Base-by-base conservation (phyloP, 2,888 invertebrate species). In the Dichetophora obliterata region DNA sequence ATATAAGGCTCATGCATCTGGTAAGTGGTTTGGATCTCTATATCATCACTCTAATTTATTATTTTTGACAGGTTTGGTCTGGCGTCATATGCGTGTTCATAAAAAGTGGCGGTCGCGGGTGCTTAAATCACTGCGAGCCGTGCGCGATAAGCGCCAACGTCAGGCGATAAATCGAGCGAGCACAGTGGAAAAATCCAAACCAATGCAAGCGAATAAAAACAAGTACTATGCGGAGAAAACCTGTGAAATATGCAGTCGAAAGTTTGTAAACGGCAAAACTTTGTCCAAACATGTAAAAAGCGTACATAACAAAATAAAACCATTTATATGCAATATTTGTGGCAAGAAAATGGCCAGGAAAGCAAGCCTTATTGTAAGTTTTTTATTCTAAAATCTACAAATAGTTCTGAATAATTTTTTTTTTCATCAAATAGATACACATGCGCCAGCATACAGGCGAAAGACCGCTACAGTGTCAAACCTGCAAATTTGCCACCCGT, bases 391-490 rank as follows among this genome's bases (percentile, higher is more conserved):
- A n/a, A 3, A 37, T 76, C 34, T 66, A 22, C 16, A 24, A 59
- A n/a, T 14, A 37, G 16, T 9, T 9, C 3, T 57, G 66, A 19
- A 11, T 66, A 74, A 14, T 71, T 71, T 74, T 65, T 76, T 78
- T 27, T 63, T 76, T 81, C 14, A 24, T 27, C 24, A 34, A 85
- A 5, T 85, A 92, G 91, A 91, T 95, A 81, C 95, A 95, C 86
- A 90, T 93, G 82, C 90, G 95, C 14, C 94, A 93, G 81, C 95
- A 95, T 82, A 94, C 95, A 0, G 93, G 95, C 4, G 94, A 94
- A 82, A 95, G 95, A 85, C 95, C 95, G 0, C 92, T 93, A 82
- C 91, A 92, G 73, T 95, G 95, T 84, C 91, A 92, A 50, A 88
- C 91, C 27, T 95, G 95, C 84, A 90, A 91, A 11, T 95, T 93